Evolutionary conservation across 2,797 vertebrate genomes (phyloP).

Genomic region (Sebastes taczanowskii): DNA sequence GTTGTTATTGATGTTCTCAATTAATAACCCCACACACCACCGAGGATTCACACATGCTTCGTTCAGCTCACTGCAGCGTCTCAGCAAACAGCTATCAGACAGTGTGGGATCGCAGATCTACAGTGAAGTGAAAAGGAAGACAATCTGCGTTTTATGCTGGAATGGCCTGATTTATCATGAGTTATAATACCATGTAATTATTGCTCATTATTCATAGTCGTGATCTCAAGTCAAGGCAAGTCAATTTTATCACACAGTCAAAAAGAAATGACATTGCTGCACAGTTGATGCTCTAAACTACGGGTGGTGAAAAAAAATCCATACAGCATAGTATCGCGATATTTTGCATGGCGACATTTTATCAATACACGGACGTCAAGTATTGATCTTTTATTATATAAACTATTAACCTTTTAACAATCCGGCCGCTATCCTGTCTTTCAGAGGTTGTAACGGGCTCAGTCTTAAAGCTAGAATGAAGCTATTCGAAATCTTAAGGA

Average conservation of each 20-base stretch:
- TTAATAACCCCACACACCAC: slow-evolving; percentile 75
- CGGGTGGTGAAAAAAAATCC: too few relatives aligned
- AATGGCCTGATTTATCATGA: neutral
- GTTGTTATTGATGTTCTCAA: slow-evolving; percentile 84
- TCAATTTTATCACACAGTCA: neutral
- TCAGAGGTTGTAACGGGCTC: too few relatives aligned
- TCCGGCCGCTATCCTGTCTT: too few relatives aligned
- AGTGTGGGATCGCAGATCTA: neutral
- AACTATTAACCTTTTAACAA: too few relatives aligned
- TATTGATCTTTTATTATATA: too few relatives aligned
- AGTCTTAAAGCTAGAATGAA: too few relatives aligned
- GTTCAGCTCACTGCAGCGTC: slow-evolving; percentile 15
- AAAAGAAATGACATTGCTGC: neutral
- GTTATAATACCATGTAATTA: neutral
- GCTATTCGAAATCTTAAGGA: too few relatives aligned
- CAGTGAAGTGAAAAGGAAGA: neutral
- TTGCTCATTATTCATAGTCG: neutral
- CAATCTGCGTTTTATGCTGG: neutral
- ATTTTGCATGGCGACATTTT: too few relatives aligned
- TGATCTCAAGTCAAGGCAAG: neutral
- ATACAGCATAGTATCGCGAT: too few relatives aligned
- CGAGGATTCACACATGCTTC: slow-evolving; percentile 35
- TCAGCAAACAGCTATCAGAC: slow-evolving; percentile 21
- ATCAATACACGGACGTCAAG: too few relatives aligned
- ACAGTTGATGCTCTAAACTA: neutral